phyloP scores from a whole-genome alignment of 2,888 invertebrate species.

The Nomada lathburiana region DNA sequence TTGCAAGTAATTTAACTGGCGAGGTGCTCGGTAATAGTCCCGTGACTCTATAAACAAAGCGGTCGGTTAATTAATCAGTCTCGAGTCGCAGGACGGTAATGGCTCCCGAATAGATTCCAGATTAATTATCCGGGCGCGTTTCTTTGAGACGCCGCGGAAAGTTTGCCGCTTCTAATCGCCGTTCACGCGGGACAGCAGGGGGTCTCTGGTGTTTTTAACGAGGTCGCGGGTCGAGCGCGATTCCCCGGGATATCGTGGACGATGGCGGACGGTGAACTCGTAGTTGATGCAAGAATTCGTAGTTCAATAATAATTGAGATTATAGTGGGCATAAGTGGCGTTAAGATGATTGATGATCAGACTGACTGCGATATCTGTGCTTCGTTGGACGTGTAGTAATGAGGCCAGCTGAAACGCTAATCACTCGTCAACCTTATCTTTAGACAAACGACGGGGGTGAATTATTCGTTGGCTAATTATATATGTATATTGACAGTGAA shows the following conservation, averaged over 20 bases:
- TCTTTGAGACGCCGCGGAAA: conserved; percentile 28
- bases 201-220: conserved; percentile 3
- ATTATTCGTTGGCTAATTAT: no score
- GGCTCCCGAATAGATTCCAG: conserved; percentile 42
- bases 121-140: conserved; percentile 44
- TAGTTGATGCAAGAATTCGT: no score
- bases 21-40: conserved; percentile 50
- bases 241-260: neutral
- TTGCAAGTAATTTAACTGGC: conserved; percentile 58
- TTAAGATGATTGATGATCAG: no score
- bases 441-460: no score
- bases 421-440: neutral
- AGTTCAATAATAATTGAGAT: neutral
- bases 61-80: conserved; percentile 55
- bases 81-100: conserved; percentile 32
- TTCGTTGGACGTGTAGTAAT: conserved; percentile 14
- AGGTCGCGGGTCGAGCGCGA: neutral
- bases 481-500: no score
- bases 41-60: conserved; percentile 48
- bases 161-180: conserved; percentile 12
- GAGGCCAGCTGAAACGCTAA: neutral
- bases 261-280: no score
- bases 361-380: neutral
- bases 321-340: neutral
- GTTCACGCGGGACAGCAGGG: neutral